Percentiles rank a stretch among this genome's conserved stretches.
These are phyloP conservation scores for Nemoura dubitans DNA, from an alignment of 2,888 invertebrate species.

Conservation along the genomic window DNA sequence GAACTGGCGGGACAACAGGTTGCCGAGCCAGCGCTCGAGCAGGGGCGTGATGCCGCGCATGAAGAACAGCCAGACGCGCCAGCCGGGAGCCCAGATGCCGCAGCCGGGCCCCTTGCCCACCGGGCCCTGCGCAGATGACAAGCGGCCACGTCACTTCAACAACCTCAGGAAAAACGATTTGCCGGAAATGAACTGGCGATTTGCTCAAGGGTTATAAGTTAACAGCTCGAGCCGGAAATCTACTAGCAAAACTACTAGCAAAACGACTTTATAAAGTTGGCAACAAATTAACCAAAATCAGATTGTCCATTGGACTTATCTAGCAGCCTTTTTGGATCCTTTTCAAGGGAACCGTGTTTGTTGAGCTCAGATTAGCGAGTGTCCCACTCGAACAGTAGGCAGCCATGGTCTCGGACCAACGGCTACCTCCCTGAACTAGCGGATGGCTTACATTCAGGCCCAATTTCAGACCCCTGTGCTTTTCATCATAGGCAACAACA, in stretches of 20 bases:
- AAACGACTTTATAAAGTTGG: too few species aligned
- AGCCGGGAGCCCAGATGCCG: slow-evolving; percentile 98
- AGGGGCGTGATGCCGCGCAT: slow-evolving; percentile 99
- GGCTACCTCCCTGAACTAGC: slow-evolving; percentile 52
- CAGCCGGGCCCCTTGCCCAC: slow-evolving; percentile 99
- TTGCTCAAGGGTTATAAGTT: too few species aligned
- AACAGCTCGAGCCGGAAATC: too few species aligned
- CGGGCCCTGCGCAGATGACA: slow-evolving; percentile 75
- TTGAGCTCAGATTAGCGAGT: slow-evolving; percentile 43
- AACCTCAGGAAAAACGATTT: too few species aligned
- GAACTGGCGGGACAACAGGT: slow-evolving; percentile 96
- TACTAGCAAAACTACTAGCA: too few species aligned
- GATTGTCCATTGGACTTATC: too few species aligned
- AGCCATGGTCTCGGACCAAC: slow-evolving; percentile 43
- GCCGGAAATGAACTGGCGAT: too few species aligned
- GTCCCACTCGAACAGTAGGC: slow-evolving; percentile 33
- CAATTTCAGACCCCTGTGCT: slow-evolving; percentile 52
- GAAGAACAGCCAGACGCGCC: slow-evolving; percentile 99
- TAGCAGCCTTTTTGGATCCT: too few species aligned
- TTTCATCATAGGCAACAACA: slow-evolving; percentile 47
- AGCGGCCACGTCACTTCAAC: neutral
- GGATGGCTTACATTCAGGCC: slow-evolving; percentile 55
- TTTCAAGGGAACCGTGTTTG: too few species aligned
- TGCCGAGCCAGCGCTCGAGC: slow-evolving; percentile 98
- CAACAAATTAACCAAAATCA: too few species aligned